Percentiles rank a stretch among this genome's conserved stretches.
phyloP scores from a whole-genome alignment of 2,797 vertebrate genomes.

The Pipistrellus pipistrellus region DNA sequence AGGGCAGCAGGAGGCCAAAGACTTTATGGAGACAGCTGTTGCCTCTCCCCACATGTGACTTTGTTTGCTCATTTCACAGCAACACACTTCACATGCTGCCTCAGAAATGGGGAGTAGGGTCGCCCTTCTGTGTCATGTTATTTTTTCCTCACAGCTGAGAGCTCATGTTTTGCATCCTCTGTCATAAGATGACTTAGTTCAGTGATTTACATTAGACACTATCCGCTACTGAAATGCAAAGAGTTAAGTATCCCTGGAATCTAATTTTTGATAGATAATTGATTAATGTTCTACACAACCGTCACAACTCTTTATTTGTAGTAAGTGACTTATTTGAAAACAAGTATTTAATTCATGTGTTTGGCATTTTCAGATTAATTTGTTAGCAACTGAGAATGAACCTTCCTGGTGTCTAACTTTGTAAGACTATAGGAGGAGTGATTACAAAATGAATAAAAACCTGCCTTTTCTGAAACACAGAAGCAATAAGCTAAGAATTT shows the following conservation, averaged over 20 bases:
- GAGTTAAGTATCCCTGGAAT: slow-evolving; percentile 79
- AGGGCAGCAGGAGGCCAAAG: slow-evolving; percentile 79
- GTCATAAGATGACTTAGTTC: slow-evolving; percentile 65
- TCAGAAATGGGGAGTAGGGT: slow-evolving; percentile 71
- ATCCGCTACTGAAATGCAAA: slow-evolving; percentile 77
- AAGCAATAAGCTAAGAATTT: not conserved
- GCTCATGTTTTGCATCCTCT: slow-evolving; percentile 31
- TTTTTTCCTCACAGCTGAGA: not conserved
- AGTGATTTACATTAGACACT: slow-evolving; percentile 81
- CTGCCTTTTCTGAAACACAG: slow-evolving; percentile 10
- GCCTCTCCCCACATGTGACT: slow-evolving; percentile 71
- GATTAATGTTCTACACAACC: slow-evolving; percentile 84
- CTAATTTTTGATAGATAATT: slow-evolving; percentile 81
- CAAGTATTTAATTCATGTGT: slow-evolving; percentile 79
- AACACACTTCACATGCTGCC: slow-evolving; percentile 58
- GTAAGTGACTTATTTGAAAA: slow-evolving; percentile 77
- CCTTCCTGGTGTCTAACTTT: slow-evolving; percentile 74
- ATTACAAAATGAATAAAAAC: slow-evolving; percentile 63
- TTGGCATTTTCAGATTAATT: slow-evolving; percentile 84
- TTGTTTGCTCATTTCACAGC: slow-evolving; percentile 74
- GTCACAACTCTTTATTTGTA: slow-evolving; percentile 84
- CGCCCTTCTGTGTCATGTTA: slow-evolving; percentile 73
- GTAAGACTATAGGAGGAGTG: not conserved
- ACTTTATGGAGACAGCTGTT: slow-evolving; percentile 79
- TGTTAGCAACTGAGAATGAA: slow-evolving; percentile 78